Conservation (phyloP, 2,888 invertebrate species). For the Subacronicta megacephala region DNA sequence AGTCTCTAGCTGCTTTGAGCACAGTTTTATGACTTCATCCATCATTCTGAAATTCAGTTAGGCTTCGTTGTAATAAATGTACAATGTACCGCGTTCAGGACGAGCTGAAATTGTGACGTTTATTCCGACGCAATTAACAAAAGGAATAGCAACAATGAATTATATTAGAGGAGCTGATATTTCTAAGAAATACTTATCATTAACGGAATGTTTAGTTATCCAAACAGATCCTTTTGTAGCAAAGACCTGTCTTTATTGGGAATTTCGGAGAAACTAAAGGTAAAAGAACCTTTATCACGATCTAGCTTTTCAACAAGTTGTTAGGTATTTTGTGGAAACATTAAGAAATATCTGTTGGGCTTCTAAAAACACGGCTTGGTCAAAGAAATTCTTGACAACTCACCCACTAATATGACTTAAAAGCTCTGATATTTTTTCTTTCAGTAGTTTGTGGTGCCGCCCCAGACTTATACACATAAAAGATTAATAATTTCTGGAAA, state of each 20-base stretch:
- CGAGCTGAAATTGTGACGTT: constrained; percentile 7
- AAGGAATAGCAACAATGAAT: constrained; percentile 15
- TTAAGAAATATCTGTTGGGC: no score
- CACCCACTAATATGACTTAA: no score
- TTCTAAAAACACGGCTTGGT: no score
- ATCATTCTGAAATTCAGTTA: constrained; percentile 23
- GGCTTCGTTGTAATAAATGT: constrained; percentile 10
- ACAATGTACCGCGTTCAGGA: constrained; percentile 3
- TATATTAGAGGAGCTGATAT: constrained; percentile 6
- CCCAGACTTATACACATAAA: no score
- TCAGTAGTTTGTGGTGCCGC: no score
- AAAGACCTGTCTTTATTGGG: constrained; percentile 2
- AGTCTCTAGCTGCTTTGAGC: constrained; percentile 3
- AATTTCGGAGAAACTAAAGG: not conserved
- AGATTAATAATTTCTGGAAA: no score
- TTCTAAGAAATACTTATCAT: constrained; percentile 18
- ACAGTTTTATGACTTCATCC: constrained; percentile 26
- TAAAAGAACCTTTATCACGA: not conserved
- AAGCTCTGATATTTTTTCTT: no score
- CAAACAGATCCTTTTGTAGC: constrained; percentile 16
- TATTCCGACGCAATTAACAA: constrained; percentile 6
- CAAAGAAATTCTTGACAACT: no score
- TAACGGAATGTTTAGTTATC: constrained; percentile 9
- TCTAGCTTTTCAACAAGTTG: not conserved
- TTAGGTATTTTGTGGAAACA: not conserved